A percentile compares a stretch with the other conserved stretches of the same genome.
Conservation (phyloP, 2,888 invertebrate species). For the Isoperla grammatica region DNA sequence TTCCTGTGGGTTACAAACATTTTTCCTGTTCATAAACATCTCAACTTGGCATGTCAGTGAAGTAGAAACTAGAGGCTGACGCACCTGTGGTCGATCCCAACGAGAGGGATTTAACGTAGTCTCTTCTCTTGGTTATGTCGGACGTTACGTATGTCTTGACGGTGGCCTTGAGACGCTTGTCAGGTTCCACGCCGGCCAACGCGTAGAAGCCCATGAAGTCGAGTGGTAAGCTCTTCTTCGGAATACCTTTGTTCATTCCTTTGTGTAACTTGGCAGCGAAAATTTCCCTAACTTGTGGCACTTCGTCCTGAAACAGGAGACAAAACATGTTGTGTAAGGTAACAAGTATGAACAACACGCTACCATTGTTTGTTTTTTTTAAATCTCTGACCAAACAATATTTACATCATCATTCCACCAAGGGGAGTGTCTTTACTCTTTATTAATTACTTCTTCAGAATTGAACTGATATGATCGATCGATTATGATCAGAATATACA, state of each 20-base stretch:
- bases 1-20: too few relatives aligned
- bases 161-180: constrained; percentile 63
- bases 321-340: constrained; percentile 10
- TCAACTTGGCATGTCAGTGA: too few relatives aligned
- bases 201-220: constrained; percentile 97
- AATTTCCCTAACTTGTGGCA: constrained; percentile 78
- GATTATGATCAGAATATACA: too few relatives aligned
- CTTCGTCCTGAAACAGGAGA: constrained; percentile 49
- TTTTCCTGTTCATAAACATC: too few relatives aligned
- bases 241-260: constrained; percentile 63
- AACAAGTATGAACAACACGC: too few relatives aligned
- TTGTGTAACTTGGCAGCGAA: constrained; percentile 92
- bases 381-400: too few relatives aligned
- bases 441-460: too few relatives aligned
- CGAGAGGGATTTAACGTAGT: constrained; percentile 82
- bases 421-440: too few relatives aligned
- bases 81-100: constrained; percentile 57
- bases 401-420: too few relatives aligned
- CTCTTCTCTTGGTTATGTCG: constrained; percentile 82
- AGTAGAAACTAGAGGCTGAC: too few relatives aligned
- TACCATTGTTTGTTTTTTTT: too few relatives aligned
- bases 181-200: constrained; percentile 81
- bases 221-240: constrained; percentile 84
- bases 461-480: too few relatives aligned
- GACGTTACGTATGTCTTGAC: constrained; percentile 78